These are phyloP conservation scores for Bettongia penicillata DNA, from an alignment of 2,113 vertebrate species.

Conservation along the genomic window DNA sequence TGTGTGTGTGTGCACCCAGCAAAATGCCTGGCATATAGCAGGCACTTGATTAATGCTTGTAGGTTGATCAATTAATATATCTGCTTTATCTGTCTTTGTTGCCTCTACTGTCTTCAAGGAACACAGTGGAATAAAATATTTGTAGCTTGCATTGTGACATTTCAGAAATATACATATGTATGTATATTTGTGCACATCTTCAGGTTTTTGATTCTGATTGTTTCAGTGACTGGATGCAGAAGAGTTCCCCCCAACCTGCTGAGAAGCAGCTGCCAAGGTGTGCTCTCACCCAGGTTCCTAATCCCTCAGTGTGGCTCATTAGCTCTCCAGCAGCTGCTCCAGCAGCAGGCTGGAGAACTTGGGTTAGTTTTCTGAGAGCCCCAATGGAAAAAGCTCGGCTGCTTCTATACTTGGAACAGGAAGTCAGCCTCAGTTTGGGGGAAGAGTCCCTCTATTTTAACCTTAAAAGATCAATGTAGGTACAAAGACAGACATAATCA, in stretches of 20 bases:
- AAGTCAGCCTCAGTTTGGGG: slow-evolving; percentile 1
- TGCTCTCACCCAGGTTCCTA: not conserved
- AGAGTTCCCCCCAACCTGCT: not conserved
- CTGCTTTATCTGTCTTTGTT: not conserved
- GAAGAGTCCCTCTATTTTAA: not conserved
- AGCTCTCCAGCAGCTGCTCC: slow-evolving; percentile 12
- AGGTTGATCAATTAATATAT: not conserved
- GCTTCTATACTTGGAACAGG: not conserved
- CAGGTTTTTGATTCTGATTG: not conserved
- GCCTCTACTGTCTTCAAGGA: not conserved
- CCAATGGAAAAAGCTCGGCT: slow-evolving; percentile 1
- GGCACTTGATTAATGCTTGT: not conserved
- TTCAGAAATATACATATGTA: not conserved
- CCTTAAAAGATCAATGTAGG: not conserved
- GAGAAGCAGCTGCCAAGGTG: not conserved
- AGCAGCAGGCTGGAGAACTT: slow-evolving; percentile 41
- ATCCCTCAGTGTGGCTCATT: slow-evolving; percentile 1
- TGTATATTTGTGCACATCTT: not conserved
- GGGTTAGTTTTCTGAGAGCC: not conserved
- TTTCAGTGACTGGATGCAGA: not conserved
- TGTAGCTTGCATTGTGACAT: not conserved
- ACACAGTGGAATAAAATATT: not conserved
- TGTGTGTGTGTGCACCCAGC: not conserved
- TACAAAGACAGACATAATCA: not conserved
- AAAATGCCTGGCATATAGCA: not conserved